Conservation (phyloP, 1,140 invertebrate species). For the Drosophila subpulchrella region DNA sequence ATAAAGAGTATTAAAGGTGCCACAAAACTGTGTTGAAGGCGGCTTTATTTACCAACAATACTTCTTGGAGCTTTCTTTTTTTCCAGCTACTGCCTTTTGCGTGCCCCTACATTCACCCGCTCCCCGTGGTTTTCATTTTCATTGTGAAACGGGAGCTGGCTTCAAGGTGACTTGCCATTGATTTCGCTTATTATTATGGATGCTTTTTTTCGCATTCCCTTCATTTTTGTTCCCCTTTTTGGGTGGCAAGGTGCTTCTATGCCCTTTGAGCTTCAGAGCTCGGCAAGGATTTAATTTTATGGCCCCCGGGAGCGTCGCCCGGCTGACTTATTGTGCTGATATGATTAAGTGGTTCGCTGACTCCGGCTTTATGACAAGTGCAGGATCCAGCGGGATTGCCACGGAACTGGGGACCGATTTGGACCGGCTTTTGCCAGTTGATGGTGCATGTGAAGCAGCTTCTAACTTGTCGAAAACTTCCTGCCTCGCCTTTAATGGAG, state of each 20-base stretch:
- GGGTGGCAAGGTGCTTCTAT: slow-evolving; percentile 9
- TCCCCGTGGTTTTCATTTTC: neutral
- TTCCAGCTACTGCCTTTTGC: slow-evolving; percentile 4
- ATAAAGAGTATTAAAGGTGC: neutral
- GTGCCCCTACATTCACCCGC: slow-evolving; percentile 12
- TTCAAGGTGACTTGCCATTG: slow-evolving; percentile 60
- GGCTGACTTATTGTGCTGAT: slow-evolving; percentile 77
- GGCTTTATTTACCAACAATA: slow-evolving; percentile 7
- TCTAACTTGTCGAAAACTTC: neutral
- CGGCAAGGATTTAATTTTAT: slow-evolving; percentile 81
- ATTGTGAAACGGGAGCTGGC: slow-evolving; percentile 12
- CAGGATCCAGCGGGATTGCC: slow-evolving; percentile 5
- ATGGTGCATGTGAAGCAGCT: slow-evolving; percentile 20
- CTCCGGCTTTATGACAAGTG: slow-evolving; percentile 51
- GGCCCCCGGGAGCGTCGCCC: slow-evolving; percentile 42
- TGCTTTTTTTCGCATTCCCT: slow-evolving; percentile 1
- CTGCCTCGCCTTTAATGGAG: neutral
- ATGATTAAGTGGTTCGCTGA: slow-evolving; percentile 72
- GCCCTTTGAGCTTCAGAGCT: slow-evolving; percentile 44
- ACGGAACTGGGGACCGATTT: neutral
- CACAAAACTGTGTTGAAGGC: neutral
- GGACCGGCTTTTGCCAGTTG: slow-evolving; percentile 31
- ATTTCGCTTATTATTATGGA: slow-evolving; percentile 54
- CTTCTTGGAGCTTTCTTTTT: neutral
- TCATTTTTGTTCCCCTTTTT: slow-evolving; percentile 12